Evolutionary conservation across 2,113 vertebrate species (phyloP), one percentile per base, ranked within the genome.

Genomic region (Thunnus maccoyii): DNA sequence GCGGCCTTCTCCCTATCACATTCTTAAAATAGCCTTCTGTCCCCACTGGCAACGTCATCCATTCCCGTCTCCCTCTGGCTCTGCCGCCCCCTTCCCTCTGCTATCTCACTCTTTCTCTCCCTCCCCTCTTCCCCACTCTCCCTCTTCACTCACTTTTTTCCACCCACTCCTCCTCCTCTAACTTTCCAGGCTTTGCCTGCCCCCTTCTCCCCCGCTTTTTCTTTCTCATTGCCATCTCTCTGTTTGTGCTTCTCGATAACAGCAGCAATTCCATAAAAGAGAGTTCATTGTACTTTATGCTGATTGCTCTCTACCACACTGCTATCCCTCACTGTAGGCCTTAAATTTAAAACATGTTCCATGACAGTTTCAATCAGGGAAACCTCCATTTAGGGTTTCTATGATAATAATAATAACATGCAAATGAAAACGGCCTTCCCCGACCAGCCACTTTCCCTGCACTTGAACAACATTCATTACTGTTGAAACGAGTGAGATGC

Each of bases 11-110:
- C 85, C 78, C 74, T 75, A 81, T 91, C 83, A 68, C 83, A 50
- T 14, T 78, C 92, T 87, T 75, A 91, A 94, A 93, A 94, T 94
- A 96, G 92, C 80, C 64, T 73, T 76, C 72, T 30, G 50, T 90
- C 78, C 87, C 82, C 86, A 61, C 72, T 56, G 74, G 79, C 58
- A 57, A 89, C 88, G 85, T 94, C 90, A 92, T 84, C 76, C 76
- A 86, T 86, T 83, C 83, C 79, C 14, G 20, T 75, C 76, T 81
- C 80, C 18, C 72, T 86, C 36, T 74, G 51, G 76, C 86, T 84
- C 55, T n/a, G 32, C 60, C 30, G 16, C 85, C 80, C 76, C 63
- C 27, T 55, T 5, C 44, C 65, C 17, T 47, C 71, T 44, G 27
- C 72, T 66, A 47, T 57, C 50, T 80, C 58, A 32, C 44, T 62